Conservation (phyloP, 2,888 invertebrate genomes). For the Metallyticus violacea region DNA sequence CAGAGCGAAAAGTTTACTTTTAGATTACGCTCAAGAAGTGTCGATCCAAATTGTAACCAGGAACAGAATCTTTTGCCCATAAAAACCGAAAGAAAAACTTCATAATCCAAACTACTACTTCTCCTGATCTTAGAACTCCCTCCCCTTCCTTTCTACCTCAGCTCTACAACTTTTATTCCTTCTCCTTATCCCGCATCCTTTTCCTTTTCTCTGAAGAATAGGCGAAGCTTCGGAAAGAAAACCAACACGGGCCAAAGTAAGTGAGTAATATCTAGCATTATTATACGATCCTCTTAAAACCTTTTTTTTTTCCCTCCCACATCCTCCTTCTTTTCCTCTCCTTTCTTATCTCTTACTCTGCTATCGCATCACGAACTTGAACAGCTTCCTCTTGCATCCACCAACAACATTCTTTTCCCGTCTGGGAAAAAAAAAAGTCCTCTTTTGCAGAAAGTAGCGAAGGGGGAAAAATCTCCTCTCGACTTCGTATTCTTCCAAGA, state of each 20-base stretch:
- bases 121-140: background rate
- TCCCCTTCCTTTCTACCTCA: background rate
- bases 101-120: background rate
- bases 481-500: background rate
- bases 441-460: background rate
- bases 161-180: background rate
- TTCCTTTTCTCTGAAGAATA: background rate
- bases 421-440: background rate
- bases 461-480: background rate
- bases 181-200: background rate
- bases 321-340: background rate
- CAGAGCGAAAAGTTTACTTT: background rate
- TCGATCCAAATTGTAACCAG: background rate
- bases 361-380: background rate
- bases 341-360: background rate
- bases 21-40: background rate
- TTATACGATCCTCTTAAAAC: slow-evolving; percentile 7
- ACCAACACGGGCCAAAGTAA: background rate
- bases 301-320: background rate
- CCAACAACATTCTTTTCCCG: background rate
- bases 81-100: background rate
- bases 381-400: background rate
- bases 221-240: background rate
- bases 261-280: slow-evolving; percentile 20
- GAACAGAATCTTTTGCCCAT: background rate